Evolutionary conservation across 2,113 vertebrate species (phyloP).

Genomic region (Gymnocephalus cernua): DNA sequence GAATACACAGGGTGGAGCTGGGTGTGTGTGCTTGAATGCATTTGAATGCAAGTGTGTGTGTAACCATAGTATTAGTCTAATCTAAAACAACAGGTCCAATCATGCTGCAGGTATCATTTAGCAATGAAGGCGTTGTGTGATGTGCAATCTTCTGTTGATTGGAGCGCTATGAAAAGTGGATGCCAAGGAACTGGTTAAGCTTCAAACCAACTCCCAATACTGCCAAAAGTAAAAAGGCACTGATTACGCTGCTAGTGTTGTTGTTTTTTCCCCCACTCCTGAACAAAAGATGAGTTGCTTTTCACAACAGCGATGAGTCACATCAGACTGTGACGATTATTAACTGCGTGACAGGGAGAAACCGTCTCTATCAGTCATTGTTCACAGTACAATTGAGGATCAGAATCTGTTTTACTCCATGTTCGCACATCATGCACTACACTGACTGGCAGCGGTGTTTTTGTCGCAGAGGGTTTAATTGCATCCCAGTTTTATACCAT

Average conservation of each 20-base stretch:
- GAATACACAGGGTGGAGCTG: background rate
- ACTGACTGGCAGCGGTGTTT: background rate
- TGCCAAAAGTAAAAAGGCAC: constrained; percentile 1
- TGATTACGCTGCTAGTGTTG: background rate
- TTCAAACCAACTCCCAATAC: constrained; percentile 5
- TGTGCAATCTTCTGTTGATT: constrained; percentile 38
- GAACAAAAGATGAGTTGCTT: constrained; percentile 19
- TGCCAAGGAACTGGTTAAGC: constrained; percentile 1
- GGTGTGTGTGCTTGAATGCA: background rate
- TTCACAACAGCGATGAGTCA: constrained; percentile 33
- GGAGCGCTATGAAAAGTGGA: constrained; percentile 10
- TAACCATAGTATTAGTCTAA: constrained; percentile 23
- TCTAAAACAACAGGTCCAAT: constrained; percentile 51
- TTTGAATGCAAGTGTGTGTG: background rate
- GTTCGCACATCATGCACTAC: background rate
- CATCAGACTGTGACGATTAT: constrained; percentile 27
- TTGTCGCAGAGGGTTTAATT: background rate
- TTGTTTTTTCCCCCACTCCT: background rate
- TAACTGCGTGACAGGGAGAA: constrained; percentile 30
- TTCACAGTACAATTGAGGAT: constrained; percentile 20
- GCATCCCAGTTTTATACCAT: background rate
- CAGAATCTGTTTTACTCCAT: constrained; percentile 1
- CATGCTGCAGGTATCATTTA: constrained; percentile 48
- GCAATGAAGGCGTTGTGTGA: constrained; percentile 15
- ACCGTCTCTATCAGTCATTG: constrained; percentile 3